Percentiles rank a stretch among this genome's conserved stretches.
phyloP scores from a whole-genome alignment of 2,113 vertebrate species.

The Brienomyrus brachyistius region DNA sequence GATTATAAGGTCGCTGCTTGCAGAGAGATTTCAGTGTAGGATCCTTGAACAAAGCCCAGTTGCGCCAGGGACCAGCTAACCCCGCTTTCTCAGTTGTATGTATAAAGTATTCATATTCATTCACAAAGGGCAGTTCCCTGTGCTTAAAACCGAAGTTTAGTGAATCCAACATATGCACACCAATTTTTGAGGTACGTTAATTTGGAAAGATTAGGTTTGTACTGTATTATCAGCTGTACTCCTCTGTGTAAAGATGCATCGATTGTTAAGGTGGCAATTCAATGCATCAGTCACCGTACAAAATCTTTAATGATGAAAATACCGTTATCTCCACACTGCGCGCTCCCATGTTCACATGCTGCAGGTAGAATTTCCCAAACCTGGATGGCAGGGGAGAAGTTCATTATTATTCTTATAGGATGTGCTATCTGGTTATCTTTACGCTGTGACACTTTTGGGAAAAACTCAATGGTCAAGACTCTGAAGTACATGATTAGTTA shows the following conservation, averaged over 20 bases:
- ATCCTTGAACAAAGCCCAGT: not conserved
- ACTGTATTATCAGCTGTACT: not conserved
- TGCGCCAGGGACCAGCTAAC: not conserved
- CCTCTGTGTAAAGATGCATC: not conserved
- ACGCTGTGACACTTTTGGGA: not conserved
- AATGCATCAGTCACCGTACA: not conserved
- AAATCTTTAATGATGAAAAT: not conserved
- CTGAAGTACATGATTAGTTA: not conserved
- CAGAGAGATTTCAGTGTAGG: not conserved
- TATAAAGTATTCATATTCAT: not conserved
- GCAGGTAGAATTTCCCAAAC: not conserved
- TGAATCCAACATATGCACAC: not conserved
- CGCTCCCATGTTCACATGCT: not conserved
- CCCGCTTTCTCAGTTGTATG: not conserved
- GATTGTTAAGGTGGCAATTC: not conserved
- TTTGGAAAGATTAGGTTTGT: not conserved
- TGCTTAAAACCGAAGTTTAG: not conserved
- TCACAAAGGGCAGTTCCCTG: not conserved
- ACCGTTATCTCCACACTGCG: not conserved
- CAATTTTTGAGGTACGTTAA: not conserved
- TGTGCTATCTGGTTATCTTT: not conserved
- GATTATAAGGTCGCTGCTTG: not conserved
- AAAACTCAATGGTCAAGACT: not conserved
- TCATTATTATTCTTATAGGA: not conserved
- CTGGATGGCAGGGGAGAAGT: not conserved